Percentiles rank a stretch among this genome's conserved stretches.
phyloP scores from a whole-genome alignment of 2,113 vertebrate species.

The Piaya cayana region DNA sequence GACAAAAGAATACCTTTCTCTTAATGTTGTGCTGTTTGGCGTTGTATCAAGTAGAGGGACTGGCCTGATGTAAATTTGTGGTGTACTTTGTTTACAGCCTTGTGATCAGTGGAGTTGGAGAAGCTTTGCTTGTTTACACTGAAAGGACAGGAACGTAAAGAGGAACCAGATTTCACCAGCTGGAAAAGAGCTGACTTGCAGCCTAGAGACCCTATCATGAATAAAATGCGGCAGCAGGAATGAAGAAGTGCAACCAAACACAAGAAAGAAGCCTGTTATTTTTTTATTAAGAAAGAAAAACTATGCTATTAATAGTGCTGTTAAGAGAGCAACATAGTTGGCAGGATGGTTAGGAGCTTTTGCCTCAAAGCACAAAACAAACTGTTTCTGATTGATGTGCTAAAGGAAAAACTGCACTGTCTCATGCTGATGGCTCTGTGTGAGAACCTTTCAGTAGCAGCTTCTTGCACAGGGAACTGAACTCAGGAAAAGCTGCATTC shows the following conservation, averaged over 20 bases:
- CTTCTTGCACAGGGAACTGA: not conserved
- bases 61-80: conserved; percentile 18
- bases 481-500: conserved; percentile 28
- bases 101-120: conserved; percentile 81
- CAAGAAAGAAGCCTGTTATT: not conserved
- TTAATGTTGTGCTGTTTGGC: not conserved
- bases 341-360: not conserved
- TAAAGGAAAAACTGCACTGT: conserved; percentile 10
- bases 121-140: conserved; percentile 85
- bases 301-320: conserved; percentile 5
- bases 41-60: not conserved
- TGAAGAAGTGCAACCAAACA: conserved; percentile 14
- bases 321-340: not conserved
- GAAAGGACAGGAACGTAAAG: conserved; percentile 74
- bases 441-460: not conserved
- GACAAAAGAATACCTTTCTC: not conserved
- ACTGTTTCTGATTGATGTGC: not conserved
- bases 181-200: not conserved
- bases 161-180: not conserved
- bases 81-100: conserved; percentile 79
- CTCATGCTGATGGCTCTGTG: not conserved
- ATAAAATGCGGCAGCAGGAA: not conserved
- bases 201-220: not conserved
- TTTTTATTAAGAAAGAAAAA: not conserved
- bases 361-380: conserved; percentile 26